These are phyloP conservation scores for Toxotes jaculatrix DNA, from an alignment of 2,113 vertebrate genomes.

Conservation along the genomic window DNA sequence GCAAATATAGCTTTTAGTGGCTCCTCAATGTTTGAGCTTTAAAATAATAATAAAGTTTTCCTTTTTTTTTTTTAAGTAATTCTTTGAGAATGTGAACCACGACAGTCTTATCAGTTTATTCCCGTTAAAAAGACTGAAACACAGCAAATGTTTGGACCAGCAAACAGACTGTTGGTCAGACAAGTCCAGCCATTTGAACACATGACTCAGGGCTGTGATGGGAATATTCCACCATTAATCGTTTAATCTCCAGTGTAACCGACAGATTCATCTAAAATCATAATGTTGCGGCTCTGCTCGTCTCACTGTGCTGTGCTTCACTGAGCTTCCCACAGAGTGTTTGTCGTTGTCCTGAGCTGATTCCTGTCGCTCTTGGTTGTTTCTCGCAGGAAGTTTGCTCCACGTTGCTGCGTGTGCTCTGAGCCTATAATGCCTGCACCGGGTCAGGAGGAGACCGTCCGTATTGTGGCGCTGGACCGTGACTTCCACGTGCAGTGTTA, in stretches of 20 bases:
- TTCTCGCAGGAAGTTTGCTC: constrained; percentile 93
- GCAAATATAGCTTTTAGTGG: constrained; percentile 1
- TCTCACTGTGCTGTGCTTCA: not conserved
- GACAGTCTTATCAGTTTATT: too few relatives aligned
- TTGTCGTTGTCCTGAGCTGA: not conserved
- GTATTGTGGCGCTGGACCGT: constrained; percentile 96
- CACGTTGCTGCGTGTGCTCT: constrained; percentile 95
- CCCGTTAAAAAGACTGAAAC: too few relatives aligned
- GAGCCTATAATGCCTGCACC: constrained; percentile 97
- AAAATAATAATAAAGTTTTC: not conserved
- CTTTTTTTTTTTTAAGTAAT: not conserved
- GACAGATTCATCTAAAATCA: too few relatives aligned
- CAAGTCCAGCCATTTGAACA: not conserved
- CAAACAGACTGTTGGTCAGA: not conserved
- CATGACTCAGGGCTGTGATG: not conserved
- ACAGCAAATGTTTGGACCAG: too few relatives aligned
- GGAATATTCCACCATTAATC: not conserved
- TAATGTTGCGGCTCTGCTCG: too few relatives aligned
- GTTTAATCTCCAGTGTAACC: not conserved
- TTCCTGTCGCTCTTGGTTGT: not conserved
- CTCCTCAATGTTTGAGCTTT: not conserved
- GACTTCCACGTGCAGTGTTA: constrained; percentile 99
- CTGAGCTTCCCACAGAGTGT: not conserved
- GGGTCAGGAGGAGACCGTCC: constrained; percentile 97
- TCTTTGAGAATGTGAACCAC: not conserved